These are phyloP conservation scores for Sinocyclocheilus maitianheensis DNA, from an alignment of 2,113 vertebrate species.

Conservation along the genomic window DNA sequence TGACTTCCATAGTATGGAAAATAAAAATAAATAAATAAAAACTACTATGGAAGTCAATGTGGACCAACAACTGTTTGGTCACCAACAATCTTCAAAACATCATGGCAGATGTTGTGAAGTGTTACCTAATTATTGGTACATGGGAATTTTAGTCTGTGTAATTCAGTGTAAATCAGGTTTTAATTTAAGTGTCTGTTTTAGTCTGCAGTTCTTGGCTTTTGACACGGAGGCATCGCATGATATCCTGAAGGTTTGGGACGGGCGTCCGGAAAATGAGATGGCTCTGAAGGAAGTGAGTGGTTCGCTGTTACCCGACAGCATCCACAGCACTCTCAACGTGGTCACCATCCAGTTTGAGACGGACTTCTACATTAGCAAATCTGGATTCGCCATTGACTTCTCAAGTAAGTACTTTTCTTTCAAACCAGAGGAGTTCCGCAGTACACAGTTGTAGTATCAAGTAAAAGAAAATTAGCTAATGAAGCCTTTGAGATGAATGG, in stretches of 20 bases:
- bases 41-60: too few relatives aligned
- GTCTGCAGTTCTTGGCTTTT: slow-evolving; percentile 96
- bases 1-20: too few relatives aligned
- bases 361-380: slow-evolving; percentile 99
- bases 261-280: slow-evolving; percentile 94
- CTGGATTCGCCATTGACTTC: slow-evolving; percentile 97
- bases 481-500: neutral
- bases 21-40: too few relatives aligned
- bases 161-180: neutral
- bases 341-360: slow-evolving; percentile 98
- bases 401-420: slow-evolving; percentile 84
- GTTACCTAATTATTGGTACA: neutral
- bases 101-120: neutral
- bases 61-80: too few relatives aligned
- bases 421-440: neutral
- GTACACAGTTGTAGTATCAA: neutral
- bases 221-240: slow-evolving; percentile 98
- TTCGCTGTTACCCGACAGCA: slow-evolving; percentile 93
- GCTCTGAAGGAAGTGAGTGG: slow-evolving; percentile 94
- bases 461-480: neutral
- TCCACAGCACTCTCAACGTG: slow-evolving; percentile 94
- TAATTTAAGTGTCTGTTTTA: slow-evolving; percentile 57
- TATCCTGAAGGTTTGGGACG: slow-evolving; percentile 96
- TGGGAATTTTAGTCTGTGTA: neutral
- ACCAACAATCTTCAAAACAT: too few relatives aligned